Evolutionary conservation across 2,113 vertebrate genomes (phyloP).

Genomic region (Cyphomyrus plagiostoma): DNA sequence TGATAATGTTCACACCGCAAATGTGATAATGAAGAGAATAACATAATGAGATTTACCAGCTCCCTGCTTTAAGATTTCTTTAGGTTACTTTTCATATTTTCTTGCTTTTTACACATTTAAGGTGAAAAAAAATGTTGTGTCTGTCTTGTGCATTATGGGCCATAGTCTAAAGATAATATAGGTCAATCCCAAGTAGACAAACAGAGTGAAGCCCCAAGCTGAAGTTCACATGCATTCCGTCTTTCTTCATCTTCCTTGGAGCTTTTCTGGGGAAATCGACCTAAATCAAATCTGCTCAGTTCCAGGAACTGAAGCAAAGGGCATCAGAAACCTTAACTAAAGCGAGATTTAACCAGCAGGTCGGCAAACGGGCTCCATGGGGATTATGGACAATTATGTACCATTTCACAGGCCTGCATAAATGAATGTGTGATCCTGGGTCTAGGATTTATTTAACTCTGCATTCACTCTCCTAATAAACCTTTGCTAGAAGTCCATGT

Average conservation of each 20-base stretch:
- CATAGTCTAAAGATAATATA: neutral
- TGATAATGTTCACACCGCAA: constrained; percentile 1
- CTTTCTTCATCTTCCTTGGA: neutral
- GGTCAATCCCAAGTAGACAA: neutral
- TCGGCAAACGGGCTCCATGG: neutral
- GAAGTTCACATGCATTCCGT: neutral
- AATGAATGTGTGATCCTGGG: neutral
- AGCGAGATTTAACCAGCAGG: neutral
- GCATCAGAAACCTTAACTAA: neutral
- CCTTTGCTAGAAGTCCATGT: neutral
- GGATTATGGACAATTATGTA: neutral
- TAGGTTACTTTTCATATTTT: neutral
- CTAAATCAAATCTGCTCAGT: neutral
- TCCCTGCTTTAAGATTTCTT: neutral
- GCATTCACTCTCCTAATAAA: neutral
- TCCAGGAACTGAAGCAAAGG: neutral
- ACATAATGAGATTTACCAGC: neutral
- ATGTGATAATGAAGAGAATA: neutral
- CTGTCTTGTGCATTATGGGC: neutral
- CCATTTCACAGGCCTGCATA: neutral
- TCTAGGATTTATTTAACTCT: neutral
- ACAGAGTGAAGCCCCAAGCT: neutral
- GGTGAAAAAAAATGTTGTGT: no score
- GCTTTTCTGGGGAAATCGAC: neutral
- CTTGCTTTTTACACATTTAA: neutral